Evolutionary conservation across 2,888 invertebrate genomes (phyloP), one percentile per base, ranked within the genome.

Genomic region (Aproaerema taeniolella): DNA sequence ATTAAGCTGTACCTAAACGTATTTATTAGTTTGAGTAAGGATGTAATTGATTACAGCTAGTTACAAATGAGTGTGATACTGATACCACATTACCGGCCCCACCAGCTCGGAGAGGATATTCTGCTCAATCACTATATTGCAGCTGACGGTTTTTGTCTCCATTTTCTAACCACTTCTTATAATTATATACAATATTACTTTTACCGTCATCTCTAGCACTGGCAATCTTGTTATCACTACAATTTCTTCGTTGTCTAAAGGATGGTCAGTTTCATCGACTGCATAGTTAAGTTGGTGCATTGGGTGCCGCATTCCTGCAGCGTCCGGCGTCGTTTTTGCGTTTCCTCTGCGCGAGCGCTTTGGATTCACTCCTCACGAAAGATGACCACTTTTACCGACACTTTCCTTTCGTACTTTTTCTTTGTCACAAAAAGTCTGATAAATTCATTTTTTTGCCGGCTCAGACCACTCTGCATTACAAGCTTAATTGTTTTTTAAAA

Each of bases 271-370:
- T n/a, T n/a, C n/a, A n/a, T n/a, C n/a, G 8, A 20, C 26, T 6
- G 35, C 14, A 30, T 10, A 31, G 35, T 0, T 37, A 37, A 31
- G 32, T 25, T 39, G 25, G 41, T 40, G 39, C 47, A 24, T 31
- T 35, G 53, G 33, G 29, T 52, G 47, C 61, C 57, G 61, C 72
- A 74, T 73, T 70, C 72, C 61, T 49, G 33, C 3, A 39, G 41
- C 63, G 56, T 72, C 73, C 77, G 72, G 62, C 45, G 49, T 34
- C 45, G 58, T 77, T 77, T 74, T 77, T 79, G 66, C 66, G 58
- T 55, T 73, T 77, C 74, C 77, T 57, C 39, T 9, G 28, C 14
- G 34, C n/a, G n/a, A 26, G 8, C 15, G 34, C 34, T 24, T 15
- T 13, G 13, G n/a, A 15, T 5, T 30, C 30, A 29, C n/a, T 45